These are phyloP conservation scores for Rhagologus leucostigma DNA, from an alignment of 2,113 vertebrate species.

Conservation along the genomic window DNA sequence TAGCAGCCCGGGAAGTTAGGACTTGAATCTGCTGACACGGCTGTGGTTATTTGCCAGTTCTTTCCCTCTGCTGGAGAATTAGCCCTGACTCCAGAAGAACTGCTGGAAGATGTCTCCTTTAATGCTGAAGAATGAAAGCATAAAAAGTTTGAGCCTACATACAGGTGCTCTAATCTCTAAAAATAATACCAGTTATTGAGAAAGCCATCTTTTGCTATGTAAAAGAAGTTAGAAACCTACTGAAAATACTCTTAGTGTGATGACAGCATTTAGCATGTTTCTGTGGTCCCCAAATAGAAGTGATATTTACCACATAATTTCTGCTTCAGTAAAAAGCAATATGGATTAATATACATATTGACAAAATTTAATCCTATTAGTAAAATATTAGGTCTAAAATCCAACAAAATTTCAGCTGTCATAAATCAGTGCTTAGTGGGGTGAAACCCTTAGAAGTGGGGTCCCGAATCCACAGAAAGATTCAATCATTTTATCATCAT, in stretches of 20 bases:
- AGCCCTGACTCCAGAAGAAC: background rate
- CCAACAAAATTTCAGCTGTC: background rate
- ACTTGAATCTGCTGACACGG: background rate
- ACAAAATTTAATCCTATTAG: background rate
- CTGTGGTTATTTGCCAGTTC: background rate
- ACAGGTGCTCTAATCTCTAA: background rate
- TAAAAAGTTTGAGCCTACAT: background rate
- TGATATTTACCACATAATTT: background rate
- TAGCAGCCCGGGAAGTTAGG: conserved; percentile 19
- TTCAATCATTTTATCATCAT: background rate
- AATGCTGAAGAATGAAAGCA: background rate
- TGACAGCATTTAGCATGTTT: background rate
- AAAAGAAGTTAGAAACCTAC: background rate
- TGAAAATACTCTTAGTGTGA: background rate
- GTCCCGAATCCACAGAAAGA: background rate
- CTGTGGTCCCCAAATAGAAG: background rate
- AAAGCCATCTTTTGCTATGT: background rate
- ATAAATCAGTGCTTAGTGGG: background rate
- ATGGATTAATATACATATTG: background rate
- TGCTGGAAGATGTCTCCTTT: background rate
- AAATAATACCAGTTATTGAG: background rate
- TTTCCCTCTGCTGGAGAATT: background rate
- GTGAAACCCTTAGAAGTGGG: background rate
- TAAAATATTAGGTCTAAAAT: background rate
- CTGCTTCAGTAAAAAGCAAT: background rate